Evolutionary conservation across 2,797 vertebrate genomes (phyloP).

Genomic region (Mormyrus proboscirostris): DNA sequence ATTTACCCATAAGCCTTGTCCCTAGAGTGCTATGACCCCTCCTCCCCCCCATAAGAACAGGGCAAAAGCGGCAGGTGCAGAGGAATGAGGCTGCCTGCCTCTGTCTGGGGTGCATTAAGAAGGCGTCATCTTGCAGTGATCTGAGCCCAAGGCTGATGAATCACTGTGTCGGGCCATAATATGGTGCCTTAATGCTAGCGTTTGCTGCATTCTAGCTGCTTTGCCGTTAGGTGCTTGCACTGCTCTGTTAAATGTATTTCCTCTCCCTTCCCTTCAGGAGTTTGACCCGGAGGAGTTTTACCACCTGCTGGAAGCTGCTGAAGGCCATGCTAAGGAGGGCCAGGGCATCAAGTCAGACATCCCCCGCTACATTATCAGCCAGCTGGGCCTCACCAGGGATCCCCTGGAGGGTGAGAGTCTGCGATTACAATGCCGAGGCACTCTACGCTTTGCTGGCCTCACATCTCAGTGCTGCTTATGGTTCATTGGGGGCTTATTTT

Average conservation of each 20-base stretch:
- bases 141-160: not conserved
- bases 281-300: constrained; percentile 98
- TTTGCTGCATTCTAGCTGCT: not conserved
- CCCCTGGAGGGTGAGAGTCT: constrained; percentile 79
- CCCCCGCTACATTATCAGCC: constrained; percentile 93
- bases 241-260: not conserved
- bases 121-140: not conserved
- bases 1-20: not conserved
- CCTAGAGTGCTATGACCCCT: not conserved
- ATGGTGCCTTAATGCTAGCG: not conserved
- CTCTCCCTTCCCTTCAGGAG: constrained; percentile 60
- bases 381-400: constrained; percentile 92
- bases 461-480: not conserved
- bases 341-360: constrained; percentile 95
- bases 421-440: not conserved
- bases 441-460: not conserved
- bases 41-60: not conserved
- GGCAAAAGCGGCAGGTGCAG: constrained; percentile 25
- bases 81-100: constrained; percentile 23
- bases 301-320: constrained; percentile 90
- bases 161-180: not conserved
- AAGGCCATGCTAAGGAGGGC: constrained; percentile 93
- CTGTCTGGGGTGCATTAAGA: constrained; percentile 22
- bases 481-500: not conserved
- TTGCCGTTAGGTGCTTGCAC: not conserved